phyloP scores from a whole-genome alignment of 2,797 vertebrate species.

The Oceanodroma leucorhoa region DNA sequence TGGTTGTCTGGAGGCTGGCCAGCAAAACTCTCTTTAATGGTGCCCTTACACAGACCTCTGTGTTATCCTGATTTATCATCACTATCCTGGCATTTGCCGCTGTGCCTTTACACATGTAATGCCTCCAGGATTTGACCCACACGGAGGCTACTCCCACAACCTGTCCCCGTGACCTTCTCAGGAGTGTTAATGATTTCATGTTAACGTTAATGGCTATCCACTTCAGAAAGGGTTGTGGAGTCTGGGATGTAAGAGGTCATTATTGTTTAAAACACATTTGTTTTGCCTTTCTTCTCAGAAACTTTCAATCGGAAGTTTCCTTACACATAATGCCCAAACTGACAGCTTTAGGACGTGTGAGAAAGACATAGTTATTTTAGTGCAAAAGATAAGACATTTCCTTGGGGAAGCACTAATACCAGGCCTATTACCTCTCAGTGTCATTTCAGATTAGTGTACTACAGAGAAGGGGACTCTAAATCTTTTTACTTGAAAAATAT shows the following conservation, averaged over 20 bases:
- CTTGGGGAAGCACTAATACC: conserved; percentile 28
- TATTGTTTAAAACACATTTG: conserved; percentile 25
- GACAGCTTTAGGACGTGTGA: conserved; percentile 43
- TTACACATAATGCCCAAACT: background rate
- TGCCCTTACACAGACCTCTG: accelerated
- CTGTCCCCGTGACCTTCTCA: background rate
- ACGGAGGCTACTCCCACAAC: accelerated
- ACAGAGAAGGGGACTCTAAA: conserved; percentile 19
- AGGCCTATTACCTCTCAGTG: background rate
- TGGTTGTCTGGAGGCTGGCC: background rate
- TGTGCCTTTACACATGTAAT: background rate
- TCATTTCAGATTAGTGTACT: conserved; percentile 45
- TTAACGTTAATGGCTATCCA: background rate
- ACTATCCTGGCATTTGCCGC: background rate
- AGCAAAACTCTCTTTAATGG: background rate
- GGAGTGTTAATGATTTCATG: background rate
- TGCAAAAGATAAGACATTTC: conserved; percentile 43
- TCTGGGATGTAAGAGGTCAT: background rate
- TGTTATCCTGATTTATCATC: background rate
- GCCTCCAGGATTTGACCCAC: background rate
- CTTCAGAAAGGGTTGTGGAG: background rate
- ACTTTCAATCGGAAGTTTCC: conserved; percentile 33
- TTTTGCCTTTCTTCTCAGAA: conserved; percentile 19
- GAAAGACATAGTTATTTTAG: conserved; percentile 46
- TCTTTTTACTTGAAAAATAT: conserved; percentile 53